Evolutionary conservation across 2,888 invertebrate species (phyloP), one percentile per base, ranked within the genome.

Genomic region (Cheilosia grossa): DNA sequence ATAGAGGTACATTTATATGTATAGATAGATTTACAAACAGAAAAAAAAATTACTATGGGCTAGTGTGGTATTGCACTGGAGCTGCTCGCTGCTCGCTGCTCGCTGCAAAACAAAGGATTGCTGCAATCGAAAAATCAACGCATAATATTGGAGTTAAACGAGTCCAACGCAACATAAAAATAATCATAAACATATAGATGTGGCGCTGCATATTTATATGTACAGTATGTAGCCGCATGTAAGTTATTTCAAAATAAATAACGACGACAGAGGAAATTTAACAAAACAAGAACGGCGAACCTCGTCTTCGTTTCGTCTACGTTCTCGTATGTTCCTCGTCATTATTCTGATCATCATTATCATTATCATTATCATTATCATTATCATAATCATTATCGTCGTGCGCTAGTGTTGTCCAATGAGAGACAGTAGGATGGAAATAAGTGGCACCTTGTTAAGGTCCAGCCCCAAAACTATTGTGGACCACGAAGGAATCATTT

Each of bases 401-500:
- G 47, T 42, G 64, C 58, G 58, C 58, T 42, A 72, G 51, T 64
- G 66, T 78, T 59, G 72, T 47, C 51, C 66, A 59, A 66, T 53
- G 58, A 66, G 72, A 64, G 37, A 59, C 58, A 79, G 58, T 73
- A 73, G 66, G 58, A 58, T 73, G 66, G 59, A 66, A 66, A 73
- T 80, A 80, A 73, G 59, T 80, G 66, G 79, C 73, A 80, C 73
- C 73, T 73, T 73, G 73, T 73, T 79, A 58, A 27, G 72, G 79
- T 73, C 64, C 64, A 73, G 51, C 58, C 72, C 59, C 64, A 66
- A 80, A 73, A 80, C 79, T 73, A 51, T 70, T 78, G 64, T 66
- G 49, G 24, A 66, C 51, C 58, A 58, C 13, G 56, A 59, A 64
- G 49, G 64, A 79, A 56, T 58, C 27, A 66, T 59, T 37, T 51